phyloP scores from a whole-genome alignment of 2,797 vertebrate genomes.

The Heteromormyrus szaboi region DNA sequence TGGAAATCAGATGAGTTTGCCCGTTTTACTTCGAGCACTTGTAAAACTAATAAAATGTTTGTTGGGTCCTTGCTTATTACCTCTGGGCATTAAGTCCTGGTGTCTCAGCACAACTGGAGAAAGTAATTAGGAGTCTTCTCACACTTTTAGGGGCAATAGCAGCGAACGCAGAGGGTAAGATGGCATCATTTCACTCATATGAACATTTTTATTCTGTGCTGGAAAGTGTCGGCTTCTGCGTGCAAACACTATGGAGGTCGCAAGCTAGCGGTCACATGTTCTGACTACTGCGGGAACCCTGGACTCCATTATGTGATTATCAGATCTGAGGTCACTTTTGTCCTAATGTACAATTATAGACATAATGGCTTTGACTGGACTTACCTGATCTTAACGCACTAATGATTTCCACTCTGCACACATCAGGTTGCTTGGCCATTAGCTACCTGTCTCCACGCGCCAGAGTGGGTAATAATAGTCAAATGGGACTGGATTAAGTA shows the following conservation, averaged over 20 bases:
- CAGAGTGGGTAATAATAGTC: not conserved
- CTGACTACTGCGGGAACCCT: not conserved
- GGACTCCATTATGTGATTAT: not conserved
- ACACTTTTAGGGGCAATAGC: not conserved
- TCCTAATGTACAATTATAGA: not conserved
- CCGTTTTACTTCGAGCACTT: not conserved
- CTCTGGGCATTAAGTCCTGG: not conserved
- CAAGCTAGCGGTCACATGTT: not conserved
- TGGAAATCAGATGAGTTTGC: slow-evolving; percentile 13
- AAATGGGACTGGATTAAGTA: not conserved
- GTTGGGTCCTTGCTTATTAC: not conserved
- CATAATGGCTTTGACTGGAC: not conserved
- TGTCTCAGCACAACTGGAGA: slow-evolving; percentile 10
- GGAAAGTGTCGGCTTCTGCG: not conserved
- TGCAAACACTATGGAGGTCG: not conserved
- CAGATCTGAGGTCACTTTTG: not conserved
- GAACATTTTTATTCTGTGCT: not conserved
- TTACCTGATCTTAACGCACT: not conserved
- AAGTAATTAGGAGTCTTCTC: slow-evolving; percentile 18
- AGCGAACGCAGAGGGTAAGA: not conserved
- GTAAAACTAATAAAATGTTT: slow-evolving; percentile 14
- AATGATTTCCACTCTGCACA: not conserved
- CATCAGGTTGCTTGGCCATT: not conserved
- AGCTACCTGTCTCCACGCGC: not conserved
- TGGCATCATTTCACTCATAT: not conserved